Evolutionary conservation across 2,113 vertebrate species (phyloP).

Genomic region (Thunnus thynnus): DNA sequence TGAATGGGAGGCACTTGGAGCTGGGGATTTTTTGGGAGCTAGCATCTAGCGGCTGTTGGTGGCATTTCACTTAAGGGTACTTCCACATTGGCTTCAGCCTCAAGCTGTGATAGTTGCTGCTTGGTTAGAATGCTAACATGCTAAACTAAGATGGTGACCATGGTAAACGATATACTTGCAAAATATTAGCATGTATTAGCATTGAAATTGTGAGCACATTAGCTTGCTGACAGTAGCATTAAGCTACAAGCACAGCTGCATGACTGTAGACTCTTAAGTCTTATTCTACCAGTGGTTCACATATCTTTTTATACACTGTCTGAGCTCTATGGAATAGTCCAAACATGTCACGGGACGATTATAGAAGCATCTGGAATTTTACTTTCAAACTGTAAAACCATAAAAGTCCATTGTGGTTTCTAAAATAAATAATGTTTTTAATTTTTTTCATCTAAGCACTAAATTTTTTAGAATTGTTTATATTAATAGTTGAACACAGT

Average conservation of each 20-base stretch:
- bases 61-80: too few species aligned
- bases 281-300: neutral
- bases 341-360: constrained; percentile 2
- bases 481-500: neutral
- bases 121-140: neutral
- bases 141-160: neutral
- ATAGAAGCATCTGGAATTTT: constrained; percentile 1
- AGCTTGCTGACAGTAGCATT: neutral
- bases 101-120: too few species aligned
- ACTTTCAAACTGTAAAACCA: neutral
- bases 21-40: too few species aligned
- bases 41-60: too few species aligned
- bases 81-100: too few species aligned
- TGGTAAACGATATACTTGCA: neutral
- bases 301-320: neutral
- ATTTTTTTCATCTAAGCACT: constrained; percentile 3
- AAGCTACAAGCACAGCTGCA: neutral
- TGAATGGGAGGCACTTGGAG: too few species aligned
- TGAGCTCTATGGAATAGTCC: neutral
- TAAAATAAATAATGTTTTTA: neutral
- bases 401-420: neutral
- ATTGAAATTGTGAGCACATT: neutral
- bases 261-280: too few species aligned
- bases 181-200: neutral
- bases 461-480: constrained; percentile 1